Evolutionary conservation across 2,113 vertebrate species (phyloP), one percentile per base, ranked within the genome.

Genomic region (Nesoenas mayeri): DNA sequence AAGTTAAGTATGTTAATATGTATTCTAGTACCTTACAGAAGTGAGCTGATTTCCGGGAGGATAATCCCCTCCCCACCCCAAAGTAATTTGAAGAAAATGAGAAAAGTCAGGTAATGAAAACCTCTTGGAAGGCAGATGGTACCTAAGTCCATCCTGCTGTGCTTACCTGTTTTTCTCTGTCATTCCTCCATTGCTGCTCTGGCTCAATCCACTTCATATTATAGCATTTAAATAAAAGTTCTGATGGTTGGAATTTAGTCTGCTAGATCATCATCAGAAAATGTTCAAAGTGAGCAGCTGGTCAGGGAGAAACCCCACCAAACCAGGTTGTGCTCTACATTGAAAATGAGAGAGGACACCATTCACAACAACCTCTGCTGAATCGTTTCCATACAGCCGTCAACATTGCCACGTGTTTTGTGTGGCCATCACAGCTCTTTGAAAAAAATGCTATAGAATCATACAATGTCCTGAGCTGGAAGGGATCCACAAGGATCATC

Each of bases 141-240:
- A 56, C 29, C 3, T 36, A 50, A 88, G 57, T 24, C 83, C 74
- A 69, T 48, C 81, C 58, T 66, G 74, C 94, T 89, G 87, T 75
- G 88, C 79, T 75, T 88, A 87, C 74, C 66, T 91, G 66, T 62
- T 91, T 91, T 92, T 74, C 81, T 94, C 85, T 89, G 66, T 91
- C 92, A 69, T 58, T 84, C 47, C 79, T 70, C 58, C 28, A 66
- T 10, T 47, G 94, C 74, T 93, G 57, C 70, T n/a, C 22, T 3
- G 16, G 65, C 61, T 86, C 61, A 71, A 53, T 24, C 79, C 5
- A 1, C 66, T 81, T 70, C 56, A 18, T 60, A 61, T 12, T 51
- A 85, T 0, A 0, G 66, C 57, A 79, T 24, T 61, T 47, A 66
- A 85, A 70, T 34, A 65, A 12, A 58, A 85, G 47, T 72, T 95